Conservation (phyloP, 2,113 vertebrate species). For the Pseudonaja textilis region DNA sequence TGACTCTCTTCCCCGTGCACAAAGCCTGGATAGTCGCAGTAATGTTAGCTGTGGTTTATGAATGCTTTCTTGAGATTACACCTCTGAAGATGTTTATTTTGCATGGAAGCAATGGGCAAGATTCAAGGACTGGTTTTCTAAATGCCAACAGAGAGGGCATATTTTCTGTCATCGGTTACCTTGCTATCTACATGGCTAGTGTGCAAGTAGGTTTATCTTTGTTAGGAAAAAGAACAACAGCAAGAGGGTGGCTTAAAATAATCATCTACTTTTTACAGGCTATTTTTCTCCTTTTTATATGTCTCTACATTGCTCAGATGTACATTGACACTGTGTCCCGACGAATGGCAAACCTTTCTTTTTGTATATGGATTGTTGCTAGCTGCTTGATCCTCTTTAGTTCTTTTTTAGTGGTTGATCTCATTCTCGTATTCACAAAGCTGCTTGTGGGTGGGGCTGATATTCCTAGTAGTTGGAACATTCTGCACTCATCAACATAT, state of each 20-base stretch:
- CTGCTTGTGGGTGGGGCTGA: constrained; percentile 67
- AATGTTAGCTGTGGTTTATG: constrained; percentile 74
- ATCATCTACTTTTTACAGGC: constrained; percentile 60
- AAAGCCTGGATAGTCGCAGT: constrained; percentile 77
- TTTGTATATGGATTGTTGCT: constrained; percentile 83
- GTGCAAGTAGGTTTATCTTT: constrained; percentile 86
- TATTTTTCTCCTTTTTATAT: constrained; percentile 61
- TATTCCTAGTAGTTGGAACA: constrained; percentile 81
- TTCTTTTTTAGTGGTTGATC: constrained; percentile 72
- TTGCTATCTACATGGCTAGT: constrained; percentile 86
- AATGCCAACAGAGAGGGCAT: constrained; percentile 92
- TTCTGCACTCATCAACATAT: not conserved
- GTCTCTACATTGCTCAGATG: constrained; percentile 69
- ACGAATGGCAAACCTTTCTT: constrained; percentile 87
- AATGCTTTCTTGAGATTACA: constrained; percentile 77
- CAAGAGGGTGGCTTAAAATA: constrained; percentile 76
- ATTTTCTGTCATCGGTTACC: constrained; percentile 84
- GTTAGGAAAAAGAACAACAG: constrained; percentile 65
- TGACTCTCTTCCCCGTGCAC: constrained; percentile 72
- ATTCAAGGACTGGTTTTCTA: constrained; percentile 73
- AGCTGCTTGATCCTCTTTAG: constrained; percentile 79
- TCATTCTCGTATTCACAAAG: constrained; percentile 80
- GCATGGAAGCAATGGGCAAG: constrained; percentile 76
- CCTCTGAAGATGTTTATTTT: constrained; percentile 82
- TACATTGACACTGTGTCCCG: constrained; percentile 82